Base-by-base conservation (phyloP, 1,140 invertebrate species). In the Pseudomyrmex flavicornis region DNA sequence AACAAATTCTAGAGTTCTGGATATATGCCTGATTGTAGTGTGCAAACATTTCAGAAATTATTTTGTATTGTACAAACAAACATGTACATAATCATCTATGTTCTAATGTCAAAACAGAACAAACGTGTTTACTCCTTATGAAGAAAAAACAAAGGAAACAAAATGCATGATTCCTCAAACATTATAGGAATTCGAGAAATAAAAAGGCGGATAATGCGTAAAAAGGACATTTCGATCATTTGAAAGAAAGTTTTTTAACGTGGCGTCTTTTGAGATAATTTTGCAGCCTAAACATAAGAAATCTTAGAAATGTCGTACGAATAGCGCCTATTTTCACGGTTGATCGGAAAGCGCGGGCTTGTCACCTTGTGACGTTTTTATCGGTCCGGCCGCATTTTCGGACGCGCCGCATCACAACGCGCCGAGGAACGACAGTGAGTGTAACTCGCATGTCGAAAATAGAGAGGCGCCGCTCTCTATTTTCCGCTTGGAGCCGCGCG, bases 401-500 rank as follows among this genome's bases (percentile, higher is more conserved):
- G 83, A 46, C 61, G 72, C 70, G 82, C 62, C 44, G 70, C 62
- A 66, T 48, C 48, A 76, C 75, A 63, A 70, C 72, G 58, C 65
- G 65, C 62, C 58, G 69, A 59, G 26, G 73, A 46, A 72, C 66
- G 13, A 80, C 66, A 79, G 59, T 70, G 17, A 69, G 65, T 9
- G 65, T 88, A 84, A 88, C 69, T 88, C 35, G 87, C 1, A 35
- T 10, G 80, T 86, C 84, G 80, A 89, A 88, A 89, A 89, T 88
- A 89, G 86, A 88, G 87, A 88, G 87, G 84, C 86, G 86, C 84
- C 87, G 87, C 59, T 82, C 35, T 35, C 35, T 35, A 35, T 35
- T 76, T 73, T 75, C 59, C 56, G 73, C 46, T 69, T 61, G 44
- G 46, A 83, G 54, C 54, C 59, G 58, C 56, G 72, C 35, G 44